Evolutionary conservation across 2,888 invertebrate species (phyloP), one percentile per base, ranked within the genome.

Genomic region (Eristalis tenax): DNA sequence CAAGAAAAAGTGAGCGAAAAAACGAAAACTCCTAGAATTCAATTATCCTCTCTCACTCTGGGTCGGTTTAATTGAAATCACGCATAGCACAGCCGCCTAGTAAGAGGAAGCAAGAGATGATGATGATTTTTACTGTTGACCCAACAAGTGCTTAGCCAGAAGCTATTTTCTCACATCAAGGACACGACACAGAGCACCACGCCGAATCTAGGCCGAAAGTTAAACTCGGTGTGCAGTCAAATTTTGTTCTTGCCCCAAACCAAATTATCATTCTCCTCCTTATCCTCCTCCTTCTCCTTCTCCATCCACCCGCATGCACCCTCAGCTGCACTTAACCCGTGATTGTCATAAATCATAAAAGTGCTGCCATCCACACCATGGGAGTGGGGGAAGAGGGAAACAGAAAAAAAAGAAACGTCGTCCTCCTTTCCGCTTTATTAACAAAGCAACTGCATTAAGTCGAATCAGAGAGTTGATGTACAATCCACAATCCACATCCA

Each of bases 1-100:
- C 66, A n/a, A n/a, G 61, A n/a, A n/a, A n/a, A n/a, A n/a, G n/a
- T n/a, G n/a, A n/a, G n/a, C n/a, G 5, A 50, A 22, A 94, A 38
- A 89, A 84, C 78, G 35, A 74, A 85, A 74, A 43, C n/a, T 35
- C 23, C 74, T 26, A 73, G 78, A 85, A 85, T 89, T 88, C 89
- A 91, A 91, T 90, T 88, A 77, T 57, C 32, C 64, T 69, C 32
- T 10, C 63, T 74, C n/a, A 28, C 6, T 50, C 5, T 18, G 8
- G n/a, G 8, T 59, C 26, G 26, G 73, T 38, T 68, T 59, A 77
- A 77, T 78, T 78, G 23, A 69, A 70, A 78, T 1, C 23, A 59
- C 11, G 18, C 38, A n/a, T n/a, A 38, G 8, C 50, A 4, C 8
- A 50, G 35, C 1, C 13, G 8, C 61, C 69, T 2, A 38, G 22